These are phyloP conservation scores for Nothocercus nigrocapillus DNA, from an alignment of 2,113 vertebrate species.

Conservation along the genomic window DNA sequence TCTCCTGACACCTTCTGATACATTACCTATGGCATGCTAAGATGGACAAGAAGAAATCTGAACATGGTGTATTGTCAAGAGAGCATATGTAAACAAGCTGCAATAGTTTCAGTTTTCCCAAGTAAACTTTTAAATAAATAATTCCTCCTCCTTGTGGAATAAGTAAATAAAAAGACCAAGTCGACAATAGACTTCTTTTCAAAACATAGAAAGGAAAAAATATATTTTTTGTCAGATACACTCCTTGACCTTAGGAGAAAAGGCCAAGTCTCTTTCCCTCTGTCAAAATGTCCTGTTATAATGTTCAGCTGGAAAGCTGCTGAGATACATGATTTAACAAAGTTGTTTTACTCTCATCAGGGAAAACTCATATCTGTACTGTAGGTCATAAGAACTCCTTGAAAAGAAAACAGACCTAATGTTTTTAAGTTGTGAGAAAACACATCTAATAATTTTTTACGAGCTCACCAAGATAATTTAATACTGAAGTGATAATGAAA, in stretches of 20 bases:
- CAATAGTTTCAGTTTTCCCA: not conserved
- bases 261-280: not conserved
- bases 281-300: not conserved
- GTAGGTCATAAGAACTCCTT: constrained; percentile 21
- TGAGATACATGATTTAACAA: not conserved
- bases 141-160: not conserved
- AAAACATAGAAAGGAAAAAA: not conserved
- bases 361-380: constrained; percentile 8
- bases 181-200: not conserved
- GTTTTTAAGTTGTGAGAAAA: constrained; percentile 38
- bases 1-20: not conserved
- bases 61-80: not conserved
- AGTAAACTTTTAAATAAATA: not conserved
- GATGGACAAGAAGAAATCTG: not conserved
- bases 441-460: not conserved
- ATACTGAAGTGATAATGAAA: constrained; percentile 30
- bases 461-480: constrained; percentile 16
- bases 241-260: not conserved
- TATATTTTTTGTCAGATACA: not conserved
- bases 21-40: not conserved
- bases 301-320: not conserved
- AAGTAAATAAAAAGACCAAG: not conserved
- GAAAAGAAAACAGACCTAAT: not conserved
- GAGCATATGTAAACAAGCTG: not conserved
- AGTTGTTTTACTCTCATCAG: not conserved